A percentile compares a stretch with the other conserved stretches of the same genome.
These are phyloP conservation scores for Brachyopa scutellaris DNA, from an alignment of 2,888 invertebrate species.

Conservation along the genomic window DNA sequence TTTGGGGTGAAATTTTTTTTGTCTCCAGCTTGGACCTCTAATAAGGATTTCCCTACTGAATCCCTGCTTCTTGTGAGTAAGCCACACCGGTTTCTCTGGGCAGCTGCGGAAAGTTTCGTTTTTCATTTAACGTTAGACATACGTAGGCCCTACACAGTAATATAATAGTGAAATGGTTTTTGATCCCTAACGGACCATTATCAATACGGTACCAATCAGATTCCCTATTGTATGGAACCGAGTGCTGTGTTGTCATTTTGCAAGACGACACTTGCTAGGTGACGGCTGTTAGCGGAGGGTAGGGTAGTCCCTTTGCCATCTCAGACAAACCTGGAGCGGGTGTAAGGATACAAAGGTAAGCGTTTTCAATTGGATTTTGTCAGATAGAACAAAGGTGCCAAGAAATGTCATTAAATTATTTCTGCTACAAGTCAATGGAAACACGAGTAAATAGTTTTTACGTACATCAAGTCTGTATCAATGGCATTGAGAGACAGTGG, in stretches of 20 bases:
- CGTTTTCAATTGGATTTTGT: no score
- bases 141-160: constrained; percentile 11
- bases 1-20: constrained; percentile 39
- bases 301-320: neutral
- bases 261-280: constrained; percentile 19
- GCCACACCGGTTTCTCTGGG: constrained; percentile 59
- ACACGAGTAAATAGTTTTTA: no score
- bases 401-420: no score
- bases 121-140: constrained; percentile 57
- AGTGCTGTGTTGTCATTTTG: constrained; percentile 23
- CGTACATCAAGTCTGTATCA: no score
- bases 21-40: constrained; percentile 15
- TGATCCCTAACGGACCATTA: constrained; percentile 64
- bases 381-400: no score
- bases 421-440: no score
- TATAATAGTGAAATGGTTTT: constrained; percentile 45
- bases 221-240: constrained; percentile 36
- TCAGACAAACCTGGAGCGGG: neutral
- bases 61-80: constrained; percentile 40
- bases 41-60: constrained; percentile 31
- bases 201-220: constrained; percentile 61
- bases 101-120: constrained; percentile 67
- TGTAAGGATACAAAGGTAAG: no score
- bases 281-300: constrained; percentile 16
- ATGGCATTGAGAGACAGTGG: no score